These are phyloP conservation scores for Silurus meridionalis DNA, from an alignment of 2,113 vertebrate genomes.

Conservation along the genomic window DNA sequence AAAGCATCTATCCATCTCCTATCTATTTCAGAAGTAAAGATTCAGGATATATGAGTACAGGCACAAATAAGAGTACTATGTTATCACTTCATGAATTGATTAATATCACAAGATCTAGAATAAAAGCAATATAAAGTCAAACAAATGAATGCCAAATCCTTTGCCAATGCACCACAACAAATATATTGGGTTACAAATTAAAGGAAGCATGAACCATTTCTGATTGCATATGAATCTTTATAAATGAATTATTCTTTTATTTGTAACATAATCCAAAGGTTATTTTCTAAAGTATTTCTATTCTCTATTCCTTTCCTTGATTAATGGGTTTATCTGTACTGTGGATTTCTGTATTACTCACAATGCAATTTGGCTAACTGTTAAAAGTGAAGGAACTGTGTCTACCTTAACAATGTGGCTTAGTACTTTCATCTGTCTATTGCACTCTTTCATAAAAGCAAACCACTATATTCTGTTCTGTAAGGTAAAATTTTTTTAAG, in stretches of 20 bases:
- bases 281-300: not conserved
- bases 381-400: not conserved
- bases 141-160: not conserved
- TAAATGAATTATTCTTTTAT: not conserved
- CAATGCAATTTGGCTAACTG: not conserved
- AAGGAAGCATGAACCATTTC: not conserved
- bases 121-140: not conserved
- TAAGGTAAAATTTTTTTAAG: not conserved
- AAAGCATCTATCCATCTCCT: not conserved
- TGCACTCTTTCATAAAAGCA: too few species aligned
- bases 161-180: not conserved
- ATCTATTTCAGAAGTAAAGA: conserved; percentile 8
- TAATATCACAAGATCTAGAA: not conserved
- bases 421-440: not conserved
- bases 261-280: not conserved
- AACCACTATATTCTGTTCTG: not conserved
- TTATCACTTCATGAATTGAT: not conserved
- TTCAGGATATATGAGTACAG: not conserved
- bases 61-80: not conserved
- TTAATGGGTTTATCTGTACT: not conserved
- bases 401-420: not conserved
- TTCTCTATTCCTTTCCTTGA: not conserved
- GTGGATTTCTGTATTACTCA: not conserved
- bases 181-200: not conserved
- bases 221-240: not conserved